These are phyloP conservation scores for Leiothrix lutea DNA, from an alignment of 2,113 vertebrate species.

Conservation along the genomic window DNA sequence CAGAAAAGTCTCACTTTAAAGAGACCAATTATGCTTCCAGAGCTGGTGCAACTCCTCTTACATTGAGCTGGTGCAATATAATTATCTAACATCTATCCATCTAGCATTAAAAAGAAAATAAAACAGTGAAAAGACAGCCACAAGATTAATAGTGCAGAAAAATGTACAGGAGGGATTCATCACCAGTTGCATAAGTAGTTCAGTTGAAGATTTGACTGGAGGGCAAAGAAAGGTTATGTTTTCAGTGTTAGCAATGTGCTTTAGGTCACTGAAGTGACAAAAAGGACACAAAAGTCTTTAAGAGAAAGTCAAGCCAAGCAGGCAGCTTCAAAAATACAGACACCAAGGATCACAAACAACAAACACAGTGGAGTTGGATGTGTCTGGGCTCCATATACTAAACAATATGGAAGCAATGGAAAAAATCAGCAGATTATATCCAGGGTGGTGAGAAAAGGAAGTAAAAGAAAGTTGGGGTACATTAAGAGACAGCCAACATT, in stretches of 20 bases:
- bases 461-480: background rate
- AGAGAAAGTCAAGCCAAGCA: background rate
- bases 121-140: background rate
- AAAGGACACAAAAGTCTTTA: background rate
- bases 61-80: background rate
- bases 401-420: background rate
- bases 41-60: background rate
- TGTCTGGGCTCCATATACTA: background rate
- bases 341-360: background rate
- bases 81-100: background rate
- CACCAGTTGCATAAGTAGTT: background rate
- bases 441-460: background rate
- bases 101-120: background rate
- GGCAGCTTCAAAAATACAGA: background rate
- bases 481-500: background rate
- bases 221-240: background rate
- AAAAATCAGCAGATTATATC: background rate
- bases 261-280: background rate
- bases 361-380: background rate
- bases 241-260: background rate
- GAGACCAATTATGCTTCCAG: background rate
- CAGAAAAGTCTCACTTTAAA: background rate
- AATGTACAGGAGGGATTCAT: accelerated
- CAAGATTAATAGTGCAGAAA: background rate
- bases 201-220: background rate